A percentile compares a stretch with the other conserved stretches of the same genome.
Evolutionary conservation across 2,113 vertebrate genomes (phyloP).

Genomic region (Elanus axillaris): DNA sequence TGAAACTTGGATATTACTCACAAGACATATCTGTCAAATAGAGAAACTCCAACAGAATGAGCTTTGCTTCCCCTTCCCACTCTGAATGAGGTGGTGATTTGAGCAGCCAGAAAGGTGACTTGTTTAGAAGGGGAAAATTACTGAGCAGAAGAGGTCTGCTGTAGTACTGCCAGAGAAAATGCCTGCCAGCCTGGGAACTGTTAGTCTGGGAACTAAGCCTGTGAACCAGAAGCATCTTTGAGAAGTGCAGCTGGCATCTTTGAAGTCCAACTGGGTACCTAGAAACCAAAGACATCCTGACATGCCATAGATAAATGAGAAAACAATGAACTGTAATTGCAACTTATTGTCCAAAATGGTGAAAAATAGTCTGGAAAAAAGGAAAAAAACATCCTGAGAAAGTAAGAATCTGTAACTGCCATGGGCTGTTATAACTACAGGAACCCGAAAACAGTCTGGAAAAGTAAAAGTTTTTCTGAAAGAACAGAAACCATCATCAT

Average conservation of each 20-base stretch:
- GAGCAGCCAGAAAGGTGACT: not conserved
- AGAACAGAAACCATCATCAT: not conserved
- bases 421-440: not conserved
- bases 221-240: not conserved
- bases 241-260: not conserved
- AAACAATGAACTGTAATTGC: not conserved
- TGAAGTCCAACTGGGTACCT: not conserved
- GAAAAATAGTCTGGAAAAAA: not conserved
- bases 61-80: not conserved
- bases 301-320: not conserved
- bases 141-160: not conserved
- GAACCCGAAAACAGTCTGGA: not conserved
- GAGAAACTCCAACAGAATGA: not conserved
- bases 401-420: not conserved
- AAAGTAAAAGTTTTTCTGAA: not conserved
- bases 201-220: not conserved
- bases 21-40: not conserved
- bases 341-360: not conserved
- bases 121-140: not conserved
- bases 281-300: not conserved
- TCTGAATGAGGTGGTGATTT: not conserved
- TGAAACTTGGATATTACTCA: not conserved
- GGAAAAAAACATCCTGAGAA: not conserved
- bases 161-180: not conserved
- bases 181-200: not conserved